Base-by-base conservation (phyloP, 2,113 vertebrate genomes). In the Cryptomyrus ogoouensis region DNA sequence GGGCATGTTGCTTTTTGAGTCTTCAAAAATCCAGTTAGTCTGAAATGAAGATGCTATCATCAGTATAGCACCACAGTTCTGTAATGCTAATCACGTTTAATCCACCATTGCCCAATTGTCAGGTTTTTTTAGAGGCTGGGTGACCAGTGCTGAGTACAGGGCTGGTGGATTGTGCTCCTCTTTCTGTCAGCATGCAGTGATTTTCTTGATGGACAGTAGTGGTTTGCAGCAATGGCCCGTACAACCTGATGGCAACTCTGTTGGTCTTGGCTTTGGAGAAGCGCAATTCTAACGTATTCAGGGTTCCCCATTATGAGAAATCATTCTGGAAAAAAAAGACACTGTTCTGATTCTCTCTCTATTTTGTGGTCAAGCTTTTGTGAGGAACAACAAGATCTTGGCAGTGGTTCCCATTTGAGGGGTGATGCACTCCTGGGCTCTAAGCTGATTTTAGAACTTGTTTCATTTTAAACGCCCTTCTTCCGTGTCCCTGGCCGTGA, bases 381-480 rank as follows among this genome's bases (percentile, higher is more conserved):
- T 89, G 19, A 77, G 12, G 62, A 90, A 80, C 89, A 90, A 90
- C 66, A 50, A n/a, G 50, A 90, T 27, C 86, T 88, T 88, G 90
- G 90, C 86, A 49, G 58, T 2, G 5, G 70, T 70, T 24, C 70
- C 35, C 2, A n/a, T 87, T 58, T 1, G 86, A 90, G 86, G 50
- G 70, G 35, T 27, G 50, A 70, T 80, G 35, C 56, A 35, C 49
- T 88, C 86, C 50, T 58, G 12, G 24, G 44, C 39, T 80, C 56
- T 80, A 88, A 88, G 90, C 62, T 88, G 62, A 90, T 88, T 77
- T 62, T 52, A 53, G 66, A 31, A 86, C 47, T 88, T 90, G 90
- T 88, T 90, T 88, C 62, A 83, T 80, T 90, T 88, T 80, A 90
- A 90, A 90, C 6, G 62, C 46, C 86, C 86, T 90, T 90, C 86